phyloP scores from a whole-genome alignment of 1,140 invertebrate species.

The Heliconius congener region DNA sequence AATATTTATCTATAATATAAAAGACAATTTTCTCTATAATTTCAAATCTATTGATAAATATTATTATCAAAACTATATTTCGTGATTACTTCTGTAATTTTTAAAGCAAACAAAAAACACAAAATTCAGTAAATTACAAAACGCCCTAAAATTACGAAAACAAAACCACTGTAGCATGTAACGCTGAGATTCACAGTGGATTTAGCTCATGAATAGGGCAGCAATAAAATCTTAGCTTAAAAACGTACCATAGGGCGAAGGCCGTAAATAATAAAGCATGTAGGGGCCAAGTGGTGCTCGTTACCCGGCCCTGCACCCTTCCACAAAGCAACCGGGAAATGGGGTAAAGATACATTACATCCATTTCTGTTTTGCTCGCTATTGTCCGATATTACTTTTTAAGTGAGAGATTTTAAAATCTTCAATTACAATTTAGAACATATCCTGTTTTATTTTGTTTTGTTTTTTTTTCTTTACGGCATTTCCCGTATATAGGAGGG shows the following conservation, averaged over 20 bases:
- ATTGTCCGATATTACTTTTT: constrained; percentile 51
- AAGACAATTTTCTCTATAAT: too few species aligned
- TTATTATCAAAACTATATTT: too few species aligned
- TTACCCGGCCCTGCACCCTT: constrained; percentile 60
- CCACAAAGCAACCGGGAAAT: constrained; percentile 62
- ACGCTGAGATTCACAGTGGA: constrained; percentile 42
- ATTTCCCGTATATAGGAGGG: too few species aligned
- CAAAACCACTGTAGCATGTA: constrained; percentile 30
- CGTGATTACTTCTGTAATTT: too few species aligned
- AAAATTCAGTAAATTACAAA: not conserved
- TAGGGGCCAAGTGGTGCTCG: constrained; percentile 60
- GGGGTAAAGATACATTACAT: constrained; percentile 72
- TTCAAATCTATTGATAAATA: too few species aligned
- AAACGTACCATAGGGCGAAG: constrained; percentile 70
- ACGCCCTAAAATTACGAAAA: constrained; percentile 23
- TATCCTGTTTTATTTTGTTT: not conserved
- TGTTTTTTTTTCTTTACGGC: not conserved
- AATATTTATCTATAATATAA: too few species aligned
- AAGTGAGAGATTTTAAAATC: constrained; percentile 19
- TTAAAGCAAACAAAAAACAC: too few species aligned
- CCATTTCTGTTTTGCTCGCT: constrained; percentile 59
- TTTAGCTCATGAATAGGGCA: constrained; percentile 70
- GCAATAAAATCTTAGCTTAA: constrained; percentile 79
- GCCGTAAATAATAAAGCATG: constrained; percentile 78
- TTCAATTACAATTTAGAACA: not conserved